These are phyloP conservation scores for Stegostoma tigrinum DNA, from an alignment of 2,113 vertebrate genomes.

Conservation along the genomic window DNA sequence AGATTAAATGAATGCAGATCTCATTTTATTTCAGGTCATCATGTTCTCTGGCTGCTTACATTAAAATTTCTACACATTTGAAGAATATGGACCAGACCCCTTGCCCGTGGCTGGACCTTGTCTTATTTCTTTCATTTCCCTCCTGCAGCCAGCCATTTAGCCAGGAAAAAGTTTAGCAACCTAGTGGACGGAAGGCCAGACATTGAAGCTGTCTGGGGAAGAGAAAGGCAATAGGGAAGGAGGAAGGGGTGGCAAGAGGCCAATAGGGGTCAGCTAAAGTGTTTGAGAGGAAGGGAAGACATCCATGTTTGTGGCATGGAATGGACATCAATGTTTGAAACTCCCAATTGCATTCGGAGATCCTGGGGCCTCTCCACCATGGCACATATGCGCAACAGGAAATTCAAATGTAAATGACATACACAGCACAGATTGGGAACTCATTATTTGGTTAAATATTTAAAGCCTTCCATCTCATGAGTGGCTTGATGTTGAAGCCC, in stretches of 20 bases:
- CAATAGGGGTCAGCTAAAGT: too few relatives aligned
- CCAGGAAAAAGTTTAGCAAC: background rate
- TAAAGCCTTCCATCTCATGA: background rate
- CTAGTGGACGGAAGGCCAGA: background rate
- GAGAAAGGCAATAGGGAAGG: too few relatives aligned
- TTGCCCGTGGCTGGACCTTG: background rate
- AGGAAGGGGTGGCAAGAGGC: too few relatives aligned
- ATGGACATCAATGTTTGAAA: background rate
- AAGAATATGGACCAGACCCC: background rate
- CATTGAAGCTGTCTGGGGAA: background rate
- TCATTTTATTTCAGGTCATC: background rate
- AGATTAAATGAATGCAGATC: background rate
- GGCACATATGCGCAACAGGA: background rate
- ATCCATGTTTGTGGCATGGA: too few relatives aligned
- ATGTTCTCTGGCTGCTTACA: background rate
- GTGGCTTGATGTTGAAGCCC: too few relatives aligned
- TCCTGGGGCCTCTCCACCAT: background rate
- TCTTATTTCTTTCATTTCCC: background rate
- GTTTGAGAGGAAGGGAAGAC: too few relatives aligned
- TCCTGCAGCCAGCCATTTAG: background rate
- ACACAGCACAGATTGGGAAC: background rate
- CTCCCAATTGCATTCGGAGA: background rate
- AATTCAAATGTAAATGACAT: background rate
- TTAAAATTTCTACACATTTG: too few relatives aligned
- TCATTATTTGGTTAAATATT: background rate